Conservation (phyloP, 2,113 vertebrate genomes). For the Excalfactoria chinensis region DNA sequence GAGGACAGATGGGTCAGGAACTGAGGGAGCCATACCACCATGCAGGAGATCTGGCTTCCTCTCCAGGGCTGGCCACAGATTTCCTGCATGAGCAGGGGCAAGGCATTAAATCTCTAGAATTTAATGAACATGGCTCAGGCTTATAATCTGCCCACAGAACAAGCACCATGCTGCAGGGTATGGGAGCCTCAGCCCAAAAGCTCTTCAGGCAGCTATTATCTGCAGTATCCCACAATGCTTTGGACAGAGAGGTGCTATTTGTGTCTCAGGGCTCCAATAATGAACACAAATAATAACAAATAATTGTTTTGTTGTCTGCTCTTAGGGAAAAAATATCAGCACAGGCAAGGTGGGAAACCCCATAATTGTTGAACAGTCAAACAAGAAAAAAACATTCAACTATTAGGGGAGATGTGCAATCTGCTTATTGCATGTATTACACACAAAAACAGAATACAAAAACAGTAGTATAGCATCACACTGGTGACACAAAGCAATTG, state of each 20-base stretch:
- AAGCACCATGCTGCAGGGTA: background rate
- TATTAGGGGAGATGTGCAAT: background rate
- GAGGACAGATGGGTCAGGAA: background rate
- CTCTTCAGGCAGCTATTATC: conserved; percentile 11
- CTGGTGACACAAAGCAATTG: background rate
- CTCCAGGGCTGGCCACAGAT: background rate
- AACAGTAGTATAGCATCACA: background rate
- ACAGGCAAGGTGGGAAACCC: background rate
- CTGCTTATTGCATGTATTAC: background rate
- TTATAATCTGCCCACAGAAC: background rate
- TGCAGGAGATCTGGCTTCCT: conserved; percentile 10
- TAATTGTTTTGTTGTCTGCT: background rate
- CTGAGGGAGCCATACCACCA: background rate
- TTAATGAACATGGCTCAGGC: background rate
- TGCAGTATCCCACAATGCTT: background rate
- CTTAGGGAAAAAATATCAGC: conserved; percentile 9
- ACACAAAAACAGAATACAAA: background rate
- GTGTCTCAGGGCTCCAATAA: background rate
- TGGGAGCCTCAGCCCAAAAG: conserved; percentile 20
- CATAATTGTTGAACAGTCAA: background rate
- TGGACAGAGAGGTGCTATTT: background rate
- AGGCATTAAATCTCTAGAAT: background rate
- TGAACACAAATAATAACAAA: background rate
- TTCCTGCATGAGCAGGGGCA: background rate
- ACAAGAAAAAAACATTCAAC: background rate